These are phyloP conservation scores for Corythucha ciliata DNA, from an alignment of 2,888 invertebrate species.

Conservation along the genomic window DNA sequence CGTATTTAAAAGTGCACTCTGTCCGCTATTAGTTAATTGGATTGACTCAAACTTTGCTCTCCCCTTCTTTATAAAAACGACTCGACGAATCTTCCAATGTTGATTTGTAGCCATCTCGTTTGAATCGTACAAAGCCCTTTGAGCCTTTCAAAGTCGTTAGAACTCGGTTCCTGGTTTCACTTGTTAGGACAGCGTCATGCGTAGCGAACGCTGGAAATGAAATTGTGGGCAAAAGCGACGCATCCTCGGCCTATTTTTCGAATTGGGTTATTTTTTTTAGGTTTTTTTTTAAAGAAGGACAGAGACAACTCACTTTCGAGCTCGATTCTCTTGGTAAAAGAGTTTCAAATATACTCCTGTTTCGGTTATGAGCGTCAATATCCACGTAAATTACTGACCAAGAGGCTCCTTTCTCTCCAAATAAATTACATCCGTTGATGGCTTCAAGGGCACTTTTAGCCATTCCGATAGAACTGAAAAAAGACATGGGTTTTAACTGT, in stretches of 20 bases:
- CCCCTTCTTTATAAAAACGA: conserved; percentile 78
- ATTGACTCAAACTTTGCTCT: conserved; percentile 57
- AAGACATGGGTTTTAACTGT: background rate
- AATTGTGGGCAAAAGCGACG: conserved; percentile 81
- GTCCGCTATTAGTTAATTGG: background rate
- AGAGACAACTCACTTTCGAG: conserved; percentile 65
- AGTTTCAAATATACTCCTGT: conserved; percentile 97
- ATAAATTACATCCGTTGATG: conserved; percentile 95
- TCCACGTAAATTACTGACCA: conserved; percentile 99
- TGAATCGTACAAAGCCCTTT: conserved; percentile 89
- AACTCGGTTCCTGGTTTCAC: conserved; percentile 76
- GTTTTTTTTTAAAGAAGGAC: background rate
- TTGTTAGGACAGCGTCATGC: conserved; percentile 84
- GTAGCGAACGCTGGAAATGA: conserved; percentile 98
- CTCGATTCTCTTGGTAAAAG: conserved; percentile 95
- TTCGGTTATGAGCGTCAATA: conserved; percentile 98
- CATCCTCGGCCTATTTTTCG: conserved; percentile 72
- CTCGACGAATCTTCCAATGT: conserved; percentile 61
- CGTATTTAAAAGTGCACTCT: background rate
- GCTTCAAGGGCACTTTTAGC: conserved; percentile 97
- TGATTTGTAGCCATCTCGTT: conserved; percentile 88
- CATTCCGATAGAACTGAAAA: conserved; percentile 47
- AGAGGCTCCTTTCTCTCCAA: conserved; percentile 92
- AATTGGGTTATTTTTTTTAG: background rate
- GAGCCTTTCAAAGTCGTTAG: conserved; percentile 71